phyloP scores from a whole-genome alignment of 2,113 vertebrate genomes.

The Hiodon tergisus region DNA sequence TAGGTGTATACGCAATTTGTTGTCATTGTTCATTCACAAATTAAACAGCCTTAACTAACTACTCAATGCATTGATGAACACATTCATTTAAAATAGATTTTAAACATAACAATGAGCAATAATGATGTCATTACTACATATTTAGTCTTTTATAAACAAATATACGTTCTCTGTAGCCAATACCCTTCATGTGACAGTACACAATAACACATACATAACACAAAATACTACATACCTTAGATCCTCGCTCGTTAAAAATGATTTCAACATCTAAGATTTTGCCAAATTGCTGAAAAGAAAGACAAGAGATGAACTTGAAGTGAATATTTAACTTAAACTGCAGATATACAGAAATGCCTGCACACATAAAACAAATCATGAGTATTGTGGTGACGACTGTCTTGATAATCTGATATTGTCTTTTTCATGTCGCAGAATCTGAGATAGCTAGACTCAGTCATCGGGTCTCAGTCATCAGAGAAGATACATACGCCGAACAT shows the following conservation, averaged over 20 bases:
- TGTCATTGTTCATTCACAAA: too few species aligned
- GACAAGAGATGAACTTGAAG: conserved; percentile 44
- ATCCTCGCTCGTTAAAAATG: conserved; percentile 91
- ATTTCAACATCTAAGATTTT: conserved; percentile 97
- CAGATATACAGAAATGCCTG: not conserved
- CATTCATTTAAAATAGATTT: too few species aligned
- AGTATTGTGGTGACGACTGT: not conserved
- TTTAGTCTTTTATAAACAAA: not conserved
- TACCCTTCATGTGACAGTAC: not conserved
- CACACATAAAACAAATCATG: not conserved
- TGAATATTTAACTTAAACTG: not conserved
- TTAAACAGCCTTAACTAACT: too few species aligned
- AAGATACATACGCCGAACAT: conserved; percentile 87
- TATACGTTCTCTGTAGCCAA: not conserved
- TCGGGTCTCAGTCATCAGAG: not conserved
- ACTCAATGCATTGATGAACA: too few species aligned
- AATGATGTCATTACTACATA: not conserved
- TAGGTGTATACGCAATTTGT: too few species aligned
- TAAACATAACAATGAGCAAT: not conserved
- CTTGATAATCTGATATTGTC: not conserved
- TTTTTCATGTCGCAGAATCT: not conserved
- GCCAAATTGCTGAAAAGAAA: conserved; percentile 89
- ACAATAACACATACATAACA: conserved; percentile 12
- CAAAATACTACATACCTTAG: conserved; percentile 72
- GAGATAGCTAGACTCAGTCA: not conserved